Percentiles rank a stretch among this genome's conserved stretches.
Conservation (phyloP, 2,797 vertebrate species). For the Falco rusticolus region DNA sequence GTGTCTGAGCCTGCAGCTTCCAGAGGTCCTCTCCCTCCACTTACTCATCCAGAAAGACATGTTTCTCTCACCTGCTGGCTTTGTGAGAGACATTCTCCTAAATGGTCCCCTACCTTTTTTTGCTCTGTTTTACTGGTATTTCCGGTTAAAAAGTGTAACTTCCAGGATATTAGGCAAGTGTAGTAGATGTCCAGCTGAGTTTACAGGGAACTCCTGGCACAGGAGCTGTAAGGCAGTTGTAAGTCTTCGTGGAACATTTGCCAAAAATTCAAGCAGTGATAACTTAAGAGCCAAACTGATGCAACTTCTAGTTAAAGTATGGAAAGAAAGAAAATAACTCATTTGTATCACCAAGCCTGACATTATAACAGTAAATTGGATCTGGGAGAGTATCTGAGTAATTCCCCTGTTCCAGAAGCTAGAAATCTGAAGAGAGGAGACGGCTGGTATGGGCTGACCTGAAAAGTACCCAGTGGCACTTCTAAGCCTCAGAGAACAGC, state of each 20-base stretch:
- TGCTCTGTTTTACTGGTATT: not conserved
- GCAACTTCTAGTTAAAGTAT: not conserved
- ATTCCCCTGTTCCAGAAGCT: not conserved
- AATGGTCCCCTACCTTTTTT: not conserved
- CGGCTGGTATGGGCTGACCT: not conserved
- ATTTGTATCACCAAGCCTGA: not conserved
- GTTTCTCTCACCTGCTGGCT: not conserved
- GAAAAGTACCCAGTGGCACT: not conserved
- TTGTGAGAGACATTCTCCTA: not conserved
- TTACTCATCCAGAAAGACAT: rapidly evolving
- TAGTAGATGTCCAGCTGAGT: not conserved
- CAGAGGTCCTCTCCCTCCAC: not conserved
- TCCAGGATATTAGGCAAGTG: not conserved
- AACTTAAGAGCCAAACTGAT: not conserved
- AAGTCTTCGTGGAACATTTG: not conserved
- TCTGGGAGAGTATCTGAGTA: not conserved
- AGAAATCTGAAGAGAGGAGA: not conserved
- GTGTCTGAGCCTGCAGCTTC: not conserved
- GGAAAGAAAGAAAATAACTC: not conserved
- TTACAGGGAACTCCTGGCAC: not conserved
- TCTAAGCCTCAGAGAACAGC: not conserved
- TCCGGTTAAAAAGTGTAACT: not conserved
- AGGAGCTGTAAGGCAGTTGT: not conserved
- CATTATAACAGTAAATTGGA: not conserved
- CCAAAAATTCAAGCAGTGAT: not conserved